Base-by-base conservation (phyloP, 2,888 invertebrate species). In the Hydrotaea diabolus region DNA sequence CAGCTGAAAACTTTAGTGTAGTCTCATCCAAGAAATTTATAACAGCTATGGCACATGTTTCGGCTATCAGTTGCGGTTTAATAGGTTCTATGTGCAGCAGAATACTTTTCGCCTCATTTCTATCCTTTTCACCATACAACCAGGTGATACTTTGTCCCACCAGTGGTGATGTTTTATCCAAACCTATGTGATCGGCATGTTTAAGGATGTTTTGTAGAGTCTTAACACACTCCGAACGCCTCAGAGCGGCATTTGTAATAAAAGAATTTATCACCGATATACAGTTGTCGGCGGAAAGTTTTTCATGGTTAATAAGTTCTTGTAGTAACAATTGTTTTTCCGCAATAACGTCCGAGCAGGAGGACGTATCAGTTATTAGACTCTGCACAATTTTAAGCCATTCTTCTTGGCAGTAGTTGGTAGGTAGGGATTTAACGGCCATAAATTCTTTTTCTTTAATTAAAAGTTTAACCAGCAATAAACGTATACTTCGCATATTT, bases 261-360 rank as follows among this genome's bases (percentile, higher is more conserved):
- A 90, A 88, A 3, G 86, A 87, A 31, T 90, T 89, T 15, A 91
- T 49, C 13, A 91, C 82, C 0, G 71, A 85, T n/a, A 19, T 77
- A 43, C 89, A 89, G 26, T 87, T 79, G 19, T 87, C 85, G 0
- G 83, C 57, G n/a, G 77, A 80, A 0, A 91, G 23, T 82, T 91
- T 91, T 2, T 86, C 76, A 23, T 89, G 75, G 26, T 73, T 82
- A 13, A 92, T 89, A 8, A 91, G 79, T 1, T 83, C 71, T 39
- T 90, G 91, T 1, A 91, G 39, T 2, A 90, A 55, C 1, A 89
- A 19, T 71, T 91, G 92, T 53, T 92, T 91, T 57, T 91, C 90
- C 0, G 31, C 49, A 11, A 91, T 87, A n/a, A 90, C 85, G 21
- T 89, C 88, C 8, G 79, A 49, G 66, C 85, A 86, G n/a, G 86